phyloP scores from a whole-genome alignment of 2,113 vertebrate species.

The Centrocercus urophasianus region DNA sequence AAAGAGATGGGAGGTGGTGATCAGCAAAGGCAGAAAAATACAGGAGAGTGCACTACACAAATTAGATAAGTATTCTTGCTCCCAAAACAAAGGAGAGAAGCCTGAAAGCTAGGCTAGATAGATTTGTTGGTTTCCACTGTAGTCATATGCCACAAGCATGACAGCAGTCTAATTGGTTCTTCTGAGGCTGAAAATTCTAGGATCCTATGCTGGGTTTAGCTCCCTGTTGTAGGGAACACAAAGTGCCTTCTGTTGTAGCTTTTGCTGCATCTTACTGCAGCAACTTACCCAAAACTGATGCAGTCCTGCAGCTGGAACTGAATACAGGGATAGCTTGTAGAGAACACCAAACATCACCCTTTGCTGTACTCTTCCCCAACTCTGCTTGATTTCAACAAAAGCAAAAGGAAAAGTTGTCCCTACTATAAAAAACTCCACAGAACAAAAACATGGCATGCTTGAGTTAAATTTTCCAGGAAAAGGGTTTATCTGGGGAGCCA shows the following conservation, averaged over 20 bases:
- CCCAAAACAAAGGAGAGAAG: not conserved
- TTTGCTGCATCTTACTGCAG: not conserved
- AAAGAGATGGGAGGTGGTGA: not conserved
- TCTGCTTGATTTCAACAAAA: not conserved
- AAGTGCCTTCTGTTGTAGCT: not conserved
- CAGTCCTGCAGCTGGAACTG: not conserved
- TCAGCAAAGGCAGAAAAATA: not conserved
- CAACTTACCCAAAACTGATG: not conserved
- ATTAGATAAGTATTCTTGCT: not conserved
- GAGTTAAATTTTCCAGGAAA: not conserved
- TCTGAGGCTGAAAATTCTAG: not conserved
- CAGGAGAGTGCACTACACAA: not conserved
- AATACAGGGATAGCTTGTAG: not conserved
- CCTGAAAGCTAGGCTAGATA: not conserved
- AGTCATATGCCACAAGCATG: not conserved
- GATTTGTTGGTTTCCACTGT: not conserved
- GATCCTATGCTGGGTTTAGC: not conserved
- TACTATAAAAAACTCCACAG: not conserved
- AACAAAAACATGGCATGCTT: not conserved
- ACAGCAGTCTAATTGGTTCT: rapidly evolving
- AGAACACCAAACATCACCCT: not conserved
- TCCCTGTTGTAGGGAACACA: not conserved
- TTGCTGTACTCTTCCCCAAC: not conserved
- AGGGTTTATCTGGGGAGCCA: not conserved
- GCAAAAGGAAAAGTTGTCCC: not conserved